These are phyloP conservation scores for Rhea pennata DNA, from an alignment of 2,113 vertebrate species.

Conservation along the genomic window DNA sequence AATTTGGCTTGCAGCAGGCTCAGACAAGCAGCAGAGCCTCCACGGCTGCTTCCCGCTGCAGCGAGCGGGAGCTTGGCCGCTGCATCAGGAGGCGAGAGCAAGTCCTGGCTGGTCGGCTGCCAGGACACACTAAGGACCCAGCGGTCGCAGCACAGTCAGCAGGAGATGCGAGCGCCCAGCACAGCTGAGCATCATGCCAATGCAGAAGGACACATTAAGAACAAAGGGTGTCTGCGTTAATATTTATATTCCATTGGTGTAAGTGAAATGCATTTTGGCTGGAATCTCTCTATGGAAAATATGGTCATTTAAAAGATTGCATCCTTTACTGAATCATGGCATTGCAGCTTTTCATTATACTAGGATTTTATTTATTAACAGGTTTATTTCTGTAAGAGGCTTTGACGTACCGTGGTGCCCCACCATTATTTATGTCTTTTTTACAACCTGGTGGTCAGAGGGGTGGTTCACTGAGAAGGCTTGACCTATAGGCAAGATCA, in stretches of 20 bases:
- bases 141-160: neutral
- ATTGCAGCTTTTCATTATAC: neutral
- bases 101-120: neutral
- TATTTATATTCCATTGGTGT: conserved; percentile 40
- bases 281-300: neutral
- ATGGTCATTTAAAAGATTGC: conserved; percentile 23
- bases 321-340: neutral
- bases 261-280: conserved; percentile 52
- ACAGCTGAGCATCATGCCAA: neutral
- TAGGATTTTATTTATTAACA: neutral
- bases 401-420: neutral
- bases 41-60: neutral
- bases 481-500: neutral
- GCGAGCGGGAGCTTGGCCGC: neutral
- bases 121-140: neutral
- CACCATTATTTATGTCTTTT: neutral
- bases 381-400: neutral
- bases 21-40: neutral
- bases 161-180: neutral
- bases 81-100: accelerated
- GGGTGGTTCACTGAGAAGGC: neutral
- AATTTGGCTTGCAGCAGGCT: neutral
- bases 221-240: conserved; percentile 20
- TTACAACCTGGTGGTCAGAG: neutral
- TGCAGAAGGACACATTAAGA: conserved; percentile 16